These are phyloP conservation scores for Hydraecia micacea DNA, from an alignment of 2,888 invertebrate genomes.

Conservation along the genomic window DNA sequence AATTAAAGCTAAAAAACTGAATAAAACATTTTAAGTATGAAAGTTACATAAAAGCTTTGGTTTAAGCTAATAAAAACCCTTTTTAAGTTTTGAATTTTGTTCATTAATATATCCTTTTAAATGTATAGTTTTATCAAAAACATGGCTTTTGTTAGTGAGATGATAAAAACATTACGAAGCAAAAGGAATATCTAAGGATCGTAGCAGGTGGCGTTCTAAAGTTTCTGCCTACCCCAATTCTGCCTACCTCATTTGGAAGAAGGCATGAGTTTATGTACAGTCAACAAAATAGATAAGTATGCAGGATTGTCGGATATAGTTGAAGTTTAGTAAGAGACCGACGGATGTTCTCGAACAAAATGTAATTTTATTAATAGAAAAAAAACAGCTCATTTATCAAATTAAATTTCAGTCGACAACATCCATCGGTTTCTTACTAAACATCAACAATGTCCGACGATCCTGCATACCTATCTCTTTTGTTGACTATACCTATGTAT, in stretches of 20 bases:
- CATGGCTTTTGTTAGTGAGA: neutral
- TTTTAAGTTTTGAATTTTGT: neutral
- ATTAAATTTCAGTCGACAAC: too few relatives aligned
- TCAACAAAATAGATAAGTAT: too few relatives aligned
- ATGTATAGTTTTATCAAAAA: neutral
- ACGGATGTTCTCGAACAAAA: too few relatives aligned
- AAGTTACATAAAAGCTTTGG: slow-evolving; percentile 4
- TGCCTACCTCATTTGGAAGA: neutral
- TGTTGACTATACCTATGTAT: too few relatives aligned
- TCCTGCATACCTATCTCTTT: too few relatives aligned
- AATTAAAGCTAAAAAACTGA: slow-evolving; percentile 25
- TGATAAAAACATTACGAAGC: neutral
- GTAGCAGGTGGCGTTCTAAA: neutral
- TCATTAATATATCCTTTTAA: neutral
- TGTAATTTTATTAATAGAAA: too few relatives aligned
- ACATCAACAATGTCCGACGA: too few relatives aligned
- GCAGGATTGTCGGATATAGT: too few relatives aligned
- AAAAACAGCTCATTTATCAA: too few relatives aligned
- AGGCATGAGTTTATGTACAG: neutral
- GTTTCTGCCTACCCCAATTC: neutral
- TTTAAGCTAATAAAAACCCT: neutral
- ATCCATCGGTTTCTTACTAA: too few relatives aligned
- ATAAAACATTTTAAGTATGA: neutral
- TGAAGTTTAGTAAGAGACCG: too few relatives aligned
- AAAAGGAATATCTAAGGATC: neutral